Percentiles rank a stretch among this genome's conserved stretches.
Conservation (phyloP, 2,797 vertebrate species). For the Remorina albescens region DNA sequence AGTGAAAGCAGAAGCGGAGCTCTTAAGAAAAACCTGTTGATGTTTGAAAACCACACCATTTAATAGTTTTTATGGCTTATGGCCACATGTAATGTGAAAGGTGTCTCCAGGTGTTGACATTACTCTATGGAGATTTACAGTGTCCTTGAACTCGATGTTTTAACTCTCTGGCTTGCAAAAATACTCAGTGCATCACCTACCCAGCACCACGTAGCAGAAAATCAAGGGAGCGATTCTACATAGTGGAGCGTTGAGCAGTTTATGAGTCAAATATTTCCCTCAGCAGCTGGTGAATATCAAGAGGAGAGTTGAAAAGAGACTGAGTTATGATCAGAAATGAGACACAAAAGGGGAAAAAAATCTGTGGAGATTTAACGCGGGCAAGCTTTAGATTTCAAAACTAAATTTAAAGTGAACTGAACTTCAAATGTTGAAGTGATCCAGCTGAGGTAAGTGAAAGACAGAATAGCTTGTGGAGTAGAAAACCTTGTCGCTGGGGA, state of each 20-base stretch:
- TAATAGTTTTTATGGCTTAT: neutral
- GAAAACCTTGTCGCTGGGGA: neutral
- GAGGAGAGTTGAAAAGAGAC: constrained; percentile 1
- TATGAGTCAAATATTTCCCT: constrained; percentile 1
- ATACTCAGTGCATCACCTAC: neutral
- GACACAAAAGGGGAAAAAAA: neutral
- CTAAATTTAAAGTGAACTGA: neutral
- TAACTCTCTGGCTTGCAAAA: neutral
- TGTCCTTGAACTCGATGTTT: neutral
- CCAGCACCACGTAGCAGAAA: neutral
- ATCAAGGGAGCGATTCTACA: neutral
- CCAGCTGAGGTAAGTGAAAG: neutral
- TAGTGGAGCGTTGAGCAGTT: neutral
- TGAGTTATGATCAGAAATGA: neutral
- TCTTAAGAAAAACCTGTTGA: neutral
- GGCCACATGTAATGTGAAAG: neutral
- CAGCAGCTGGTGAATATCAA: neutral
- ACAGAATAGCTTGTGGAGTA: neutral
- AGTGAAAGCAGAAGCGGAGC: neutral
- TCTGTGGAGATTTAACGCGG: neutral
- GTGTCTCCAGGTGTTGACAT: neutral
- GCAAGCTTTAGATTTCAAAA: neutral
- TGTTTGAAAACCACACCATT: neutral
- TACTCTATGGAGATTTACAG: neutral
- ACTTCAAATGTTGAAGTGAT: neutral